Evolutionary conservation across 2,113 vertebrate genomes (phyloP).

Genomic region (Marmota flaviventris): DNA sequence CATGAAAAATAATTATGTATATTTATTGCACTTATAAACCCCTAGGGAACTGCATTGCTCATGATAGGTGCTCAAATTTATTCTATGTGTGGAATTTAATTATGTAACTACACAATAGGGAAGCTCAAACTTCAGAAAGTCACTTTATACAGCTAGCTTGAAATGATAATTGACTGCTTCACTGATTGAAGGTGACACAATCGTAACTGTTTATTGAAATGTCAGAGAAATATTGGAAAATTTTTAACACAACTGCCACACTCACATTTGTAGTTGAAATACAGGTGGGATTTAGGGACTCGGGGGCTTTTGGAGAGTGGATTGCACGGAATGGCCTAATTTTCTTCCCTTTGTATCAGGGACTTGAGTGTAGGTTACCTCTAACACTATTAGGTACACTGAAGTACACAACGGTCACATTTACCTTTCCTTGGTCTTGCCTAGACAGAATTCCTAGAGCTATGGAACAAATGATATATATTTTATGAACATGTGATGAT

Average conservation of each 20-base stretch:
- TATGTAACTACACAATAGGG: background rate
- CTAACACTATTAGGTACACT: constrained; percentile 8
- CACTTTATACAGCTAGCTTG: constrained; percentile 54
- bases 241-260: constrained; percentile 14
- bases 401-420: background rate
- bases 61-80: constrained; percentile 17
- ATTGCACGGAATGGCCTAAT: constrained; percentile 10
- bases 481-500: background rate
- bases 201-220: constrained; percentile 43
- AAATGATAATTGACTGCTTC: constrained; percentile 33
- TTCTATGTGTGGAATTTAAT: constrained; percentile 54
- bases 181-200: constrained; percentile 41
- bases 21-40: constrained; percentile 52
- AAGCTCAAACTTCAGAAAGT: constrained; percentile 56
- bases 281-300: background rate
- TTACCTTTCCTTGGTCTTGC: constrained; percentile 41
- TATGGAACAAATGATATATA: background rate
- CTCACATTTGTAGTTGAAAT: constrained; percentile 35
- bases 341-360: constrained; percentile 16
- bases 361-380: background rate
- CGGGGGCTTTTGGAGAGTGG: background rate
- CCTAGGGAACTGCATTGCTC: constrained; percentile 13
- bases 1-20: constrained; percentile 51
- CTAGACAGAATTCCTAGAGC: constrained; percentile 43
- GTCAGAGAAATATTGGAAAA: constrained; percentile 22